Evolutionary conservation across 2,113 vertebrate species (phyloP).

Genomic region (Clarias gariepinus): DNA sequence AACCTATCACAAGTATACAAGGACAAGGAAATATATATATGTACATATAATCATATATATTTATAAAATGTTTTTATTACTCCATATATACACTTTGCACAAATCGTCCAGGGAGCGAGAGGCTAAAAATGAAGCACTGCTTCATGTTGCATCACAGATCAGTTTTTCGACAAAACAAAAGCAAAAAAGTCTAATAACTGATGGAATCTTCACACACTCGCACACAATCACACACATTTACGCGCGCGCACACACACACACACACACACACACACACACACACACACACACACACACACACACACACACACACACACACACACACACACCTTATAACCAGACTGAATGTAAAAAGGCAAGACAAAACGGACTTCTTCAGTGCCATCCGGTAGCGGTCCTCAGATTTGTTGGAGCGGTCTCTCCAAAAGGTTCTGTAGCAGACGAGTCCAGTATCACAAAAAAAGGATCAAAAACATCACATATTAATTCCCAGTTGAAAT

Average conservation of each 20-base stretch:
- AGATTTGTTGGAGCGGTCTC: slow-evolving; percentile 27
- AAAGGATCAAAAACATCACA: not conserved
- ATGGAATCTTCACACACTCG: slow-evolving; percentile 24
- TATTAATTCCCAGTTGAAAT: slow-evolving; percentile 21
- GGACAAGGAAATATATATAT: slow-evolving; percentile 79
- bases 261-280: slow-evolving; percentile 23
- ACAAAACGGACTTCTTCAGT: slow-evolving; percentile 56
- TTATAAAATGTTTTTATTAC: slow-evolving; percentile 78
- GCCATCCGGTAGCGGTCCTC: slow-evolving; percentile 45
- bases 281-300: not conserved
- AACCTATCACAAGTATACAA: slow-evolving; percentile 79
- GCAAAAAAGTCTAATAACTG: slow-evolving; percentile 11
- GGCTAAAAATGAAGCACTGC: slow-evolving; percentile 72
- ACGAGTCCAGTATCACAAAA: slow-evolving; percentile 21
- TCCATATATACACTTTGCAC: slow-evolving; percentile 96
- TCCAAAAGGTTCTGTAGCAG: slow-evolving; percentile 13
- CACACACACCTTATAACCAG: slow-evolving; percentile 54
- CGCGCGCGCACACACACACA: not conserved
- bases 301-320: not conserved
- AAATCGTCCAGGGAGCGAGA: slow-evolving; percentile 69
- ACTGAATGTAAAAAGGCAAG: slow-evolving; percentile 48
- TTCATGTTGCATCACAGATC: slow-evolving; percentile 63
- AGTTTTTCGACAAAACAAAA: slow-evolving; percentile 48
- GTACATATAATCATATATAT: slow-evolving; percentile 75
- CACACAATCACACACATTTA: too few relatives aligned